Conservation (phyloP, 2,888 invertebrate species). For the Conistra vaccinii region DNA sequence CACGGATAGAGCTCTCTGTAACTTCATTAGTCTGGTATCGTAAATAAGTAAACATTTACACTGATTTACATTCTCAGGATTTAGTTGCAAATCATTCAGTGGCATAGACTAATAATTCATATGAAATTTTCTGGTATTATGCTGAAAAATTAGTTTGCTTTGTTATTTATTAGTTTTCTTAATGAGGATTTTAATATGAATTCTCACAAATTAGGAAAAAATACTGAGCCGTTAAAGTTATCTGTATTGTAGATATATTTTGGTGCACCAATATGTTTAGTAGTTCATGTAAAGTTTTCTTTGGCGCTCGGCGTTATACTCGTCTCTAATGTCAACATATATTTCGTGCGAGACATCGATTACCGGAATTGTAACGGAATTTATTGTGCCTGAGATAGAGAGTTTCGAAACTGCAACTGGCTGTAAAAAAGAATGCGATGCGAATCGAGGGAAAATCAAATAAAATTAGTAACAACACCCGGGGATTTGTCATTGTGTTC, state of each 20-base stretch:
- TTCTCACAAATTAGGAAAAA: neutral
- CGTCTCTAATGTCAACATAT: slow-evolving; percentile 30
- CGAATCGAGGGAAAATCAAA: neutral
- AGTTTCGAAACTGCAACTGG: neutral
- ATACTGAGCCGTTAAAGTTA: neutral
- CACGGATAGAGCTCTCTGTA: slow-evolving; percentile 14
- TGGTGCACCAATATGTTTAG: neutral
- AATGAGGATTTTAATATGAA: neutral
- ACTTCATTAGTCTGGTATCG: slow-evolving; percentile 42
- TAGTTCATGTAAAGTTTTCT: slow-evolving; percentile 22
- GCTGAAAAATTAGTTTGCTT: neutral
- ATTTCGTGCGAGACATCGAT: slow-evolving; percentile 26
- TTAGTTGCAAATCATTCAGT: slow-evolving; percentile 11
- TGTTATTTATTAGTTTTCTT: neutral
- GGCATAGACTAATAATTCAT: neutral
- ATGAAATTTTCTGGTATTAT: neutral
- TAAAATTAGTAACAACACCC: neutral
- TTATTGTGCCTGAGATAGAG: slow-evolving; percentile 26
- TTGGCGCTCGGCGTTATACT: slow-evolving; percentile 20
- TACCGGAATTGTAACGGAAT: slow-evolving; percentile 31
- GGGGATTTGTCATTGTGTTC: neutral
- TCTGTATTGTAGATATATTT: neutral
- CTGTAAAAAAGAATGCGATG: neutral
- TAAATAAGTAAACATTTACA: slow-evolving; percentile 42
- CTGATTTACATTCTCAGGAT: slow-evolving; percentile 17